Percentiles rank a stretch among this genome's conserved stretches.
These are phyloP conservation scores for Drosophila carrolli DNA, from an alignment of 1,140 invertebrate species.

Conservation along the genomic window DNA sequence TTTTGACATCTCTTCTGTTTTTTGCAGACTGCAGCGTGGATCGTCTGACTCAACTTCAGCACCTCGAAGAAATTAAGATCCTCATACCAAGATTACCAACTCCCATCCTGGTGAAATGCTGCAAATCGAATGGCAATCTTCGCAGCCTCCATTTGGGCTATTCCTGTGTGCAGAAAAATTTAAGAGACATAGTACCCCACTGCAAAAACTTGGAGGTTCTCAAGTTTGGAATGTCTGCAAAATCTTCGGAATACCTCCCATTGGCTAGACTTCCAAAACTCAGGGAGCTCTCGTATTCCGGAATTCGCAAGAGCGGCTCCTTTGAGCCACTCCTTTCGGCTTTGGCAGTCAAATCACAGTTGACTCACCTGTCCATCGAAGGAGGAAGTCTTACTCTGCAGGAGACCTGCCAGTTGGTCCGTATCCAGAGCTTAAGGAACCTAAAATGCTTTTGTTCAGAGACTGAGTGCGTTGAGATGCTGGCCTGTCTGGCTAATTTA, in stretches of 20 bases:
- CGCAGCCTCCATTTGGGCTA: slow-evolving; percentile 44
- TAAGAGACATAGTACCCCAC: slow-evolving; percentile 44
- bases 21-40: slow-evolving; percentile 36
- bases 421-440: slow-evolving; percentile 31
- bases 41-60: slow-evolving; percentile 15
- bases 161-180: slow-evolving; percentile 25
- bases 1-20: neutral
- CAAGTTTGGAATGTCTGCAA: slow-evolving; percentile 52
- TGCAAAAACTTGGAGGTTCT: slow-evolving; percentile 50
- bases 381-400: slow-evolving; percentile 48
- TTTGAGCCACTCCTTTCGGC: slow-evolving; percentile 46
- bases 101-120: slow-evolving; percentile 42
- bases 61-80: slow-evolving; percentile 39
- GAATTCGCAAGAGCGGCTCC: slow-evolving; percentile 44
- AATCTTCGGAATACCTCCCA: slow-evolving; percentile 32
- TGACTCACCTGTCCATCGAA: slow-evolving; percentile 49
- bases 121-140: slow-evolving; percentile 48
- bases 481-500: slow-evolving; percentile 29
- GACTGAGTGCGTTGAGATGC: slow-evolving; percentile 38
- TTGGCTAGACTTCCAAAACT: slow-evolving; percentile 48
- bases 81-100: slow-evolving; percentile 18
- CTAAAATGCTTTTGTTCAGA: slow-evolving; percentile 60
- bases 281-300: slow-evolving; percentile 38
- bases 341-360: slow-evolving; percentile 33
- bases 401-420: slow-evolving; percentile 41